These are phyloP conservation scores for Aphelinus atriplicis DNA, from an alignment of 1,140 invertebrate genomes.

Conservation along the genomic window DNA sequence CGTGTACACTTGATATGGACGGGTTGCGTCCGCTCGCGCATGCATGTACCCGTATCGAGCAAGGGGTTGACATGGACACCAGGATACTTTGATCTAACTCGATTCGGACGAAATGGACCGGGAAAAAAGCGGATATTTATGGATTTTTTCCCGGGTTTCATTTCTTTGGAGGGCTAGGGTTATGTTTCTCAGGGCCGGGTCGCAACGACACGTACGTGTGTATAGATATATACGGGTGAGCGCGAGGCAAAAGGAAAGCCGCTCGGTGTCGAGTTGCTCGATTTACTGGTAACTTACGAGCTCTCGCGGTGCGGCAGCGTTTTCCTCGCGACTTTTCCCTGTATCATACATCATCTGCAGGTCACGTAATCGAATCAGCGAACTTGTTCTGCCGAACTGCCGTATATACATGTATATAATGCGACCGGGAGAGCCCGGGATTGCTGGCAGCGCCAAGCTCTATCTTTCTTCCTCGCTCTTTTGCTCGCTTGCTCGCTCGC, in stretches of 20 bases:
- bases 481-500: too few relatives aligned
- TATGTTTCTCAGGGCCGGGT: too few relatives aligned
- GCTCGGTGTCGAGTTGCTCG: conserved; percentile 43
- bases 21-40: too few relatives aligned
- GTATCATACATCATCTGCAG: conserved; percentile 42
- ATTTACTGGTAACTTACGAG: conserved; percentile 47
- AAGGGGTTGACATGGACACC: too few relatives aligned
- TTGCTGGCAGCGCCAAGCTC: too few relatives aligned
- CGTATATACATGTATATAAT: background rate
- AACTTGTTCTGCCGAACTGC: conserved; percentile 21
- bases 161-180: too few relatives aligned
- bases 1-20: too few relatives aligned
- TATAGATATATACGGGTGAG: background rate
- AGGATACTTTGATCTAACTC: too few relatives aligned
- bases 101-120: conserved; percentile 38
- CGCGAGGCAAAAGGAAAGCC: conserved; percentile 45
- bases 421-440: too few relatives aligned
- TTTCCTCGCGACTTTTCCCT: conserved; percentile 34
- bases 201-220: too few relatives aligned
- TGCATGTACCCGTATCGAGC: too few relatives aligned
- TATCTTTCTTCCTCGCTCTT: too few relatives aligned
- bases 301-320: conserved; percentile 34
- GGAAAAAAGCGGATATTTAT: conserved; percentile 47
- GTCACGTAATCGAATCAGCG: conserved; percentile 43
- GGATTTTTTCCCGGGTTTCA: conserved; percentile 35